Evolutionary conservation across 2,113 vertebrate genomes (phyloP), one percentile per base, ranked within the genome.

Genomic region (Marmota monax): DNA sequence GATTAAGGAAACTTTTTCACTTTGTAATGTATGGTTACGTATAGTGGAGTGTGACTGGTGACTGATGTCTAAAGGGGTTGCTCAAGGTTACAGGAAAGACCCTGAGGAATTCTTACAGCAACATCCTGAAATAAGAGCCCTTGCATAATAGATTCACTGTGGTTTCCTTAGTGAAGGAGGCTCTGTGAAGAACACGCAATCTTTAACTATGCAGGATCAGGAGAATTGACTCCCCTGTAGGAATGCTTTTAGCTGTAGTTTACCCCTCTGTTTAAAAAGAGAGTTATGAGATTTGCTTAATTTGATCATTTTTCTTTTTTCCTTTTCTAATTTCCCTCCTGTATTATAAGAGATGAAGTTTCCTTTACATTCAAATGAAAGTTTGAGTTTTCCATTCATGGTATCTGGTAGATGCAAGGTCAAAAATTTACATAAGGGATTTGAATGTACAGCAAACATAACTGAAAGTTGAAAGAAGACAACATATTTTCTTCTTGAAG

Each of bases 41-140:
- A 90, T 77, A 53, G 85, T 74, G 72, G 16, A 65, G 78, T 95
- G 77, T 94, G 78, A 83, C 74, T 83, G 95, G 70, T 80, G 83
- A 97, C 84, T 92, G 88, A 91, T 16, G 11, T 72, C 70, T 96
- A 76, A 61, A 93, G 90, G 91, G 82, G 94, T 90, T 90, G 88
- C 83, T 97, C 97, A 97, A 96, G 96, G 95, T 97, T 94, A 97
- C 74, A 88, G 82, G 78, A 79, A 98, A 96, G 93, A 56, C 95
- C 85, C 97, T 51, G 73, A 96, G 92, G 97, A 86, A 96, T 97
- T 95, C 78, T 95, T 95, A 51, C 73, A 96, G 95, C 97, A 91
- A 96, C 90, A 96, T 97, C 94, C 94, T 97, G 97, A 98, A 97
- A 97, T 91, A 83, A 94, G 96, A 97, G 97, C 96, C 95, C 82